A percentile compares a stretch with the other conserved stretches of the same genome.
Conservation (phyloP, 2,797 vertebrate species). For the Ceyx erithaca region DNA sequence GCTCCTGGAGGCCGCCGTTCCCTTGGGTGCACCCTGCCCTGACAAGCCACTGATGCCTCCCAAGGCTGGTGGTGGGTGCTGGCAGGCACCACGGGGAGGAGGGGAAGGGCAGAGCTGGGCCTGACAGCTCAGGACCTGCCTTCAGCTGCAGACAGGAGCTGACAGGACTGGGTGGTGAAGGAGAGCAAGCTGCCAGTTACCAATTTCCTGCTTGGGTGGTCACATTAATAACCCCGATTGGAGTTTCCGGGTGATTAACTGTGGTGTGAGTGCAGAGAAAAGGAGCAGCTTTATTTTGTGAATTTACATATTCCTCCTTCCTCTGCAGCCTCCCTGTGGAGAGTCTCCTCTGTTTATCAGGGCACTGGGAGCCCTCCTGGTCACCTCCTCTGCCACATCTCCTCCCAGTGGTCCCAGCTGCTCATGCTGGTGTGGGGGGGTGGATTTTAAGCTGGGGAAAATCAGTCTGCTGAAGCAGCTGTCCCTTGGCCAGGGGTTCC, state of each 20-base stretch:
- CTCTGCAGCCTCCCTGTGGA: not conserved
- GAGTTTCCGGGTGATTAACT: constrained; percentile 67
- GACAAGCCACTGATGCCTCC: accelerated
- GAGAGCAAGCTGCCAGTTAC: constrained; percentile 40
- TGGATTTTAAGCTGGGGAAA: not conserved
- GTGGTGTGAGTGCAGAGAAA: not conserved
- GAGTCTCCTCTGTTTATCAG: not conserved
- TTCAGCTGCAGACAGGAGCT: not conserved
- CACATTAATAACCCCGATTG: constrained; percentile 66
- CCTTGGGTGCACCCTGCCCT: not conserved
- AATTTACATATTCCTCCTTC: not conserved
- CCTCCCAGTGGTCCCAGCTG: not conserved
- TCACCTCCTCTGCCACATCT: not conserved
- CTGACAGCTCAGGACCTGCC: not conserved
- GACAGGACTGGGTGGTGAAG: not conserved
- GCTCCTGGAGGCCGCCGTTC: not conserved
- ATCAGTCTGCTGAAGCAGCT: not conserved
- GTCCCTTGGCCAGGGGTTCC: not conserved
- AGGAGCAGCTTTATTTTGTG: constrained; percentile 5
- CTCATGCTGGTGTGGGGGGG: not conserved
- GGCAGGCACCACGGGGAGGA: not conserved
- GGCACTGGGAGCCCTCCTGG: not conserved
- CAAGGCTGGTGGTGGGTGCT: not conserved
- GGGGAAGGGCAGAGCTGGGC: not conserved
- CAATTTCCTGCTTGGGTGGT: constrained; percentile 75